Conservation (phyloP, 2,113 vertebrate genomes). For the Grus americana region DNA sequence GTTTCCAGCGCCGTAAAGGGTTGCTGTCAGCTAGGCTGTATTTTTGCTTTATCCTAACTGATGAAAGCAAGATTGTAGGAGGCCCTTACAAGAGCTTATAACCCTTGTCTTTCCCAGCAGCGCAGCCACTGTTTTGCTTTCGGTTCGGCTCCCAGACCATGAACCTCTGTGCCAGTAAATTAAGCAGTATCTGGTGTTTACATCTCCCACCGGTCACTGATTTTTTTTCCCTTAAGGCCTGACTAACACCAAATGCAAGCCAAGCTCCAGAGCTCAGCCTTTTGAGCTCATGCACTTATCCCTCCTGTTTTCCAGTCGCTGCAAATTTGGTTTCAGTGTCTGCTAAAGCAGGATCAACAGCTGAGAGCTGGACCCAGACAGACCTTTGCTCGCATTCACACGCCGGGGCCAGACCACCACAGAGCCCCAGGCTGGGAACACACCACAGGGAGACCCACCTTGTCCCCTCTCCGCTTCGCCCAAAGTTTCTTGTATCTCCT, state of each 20-base stretch:
- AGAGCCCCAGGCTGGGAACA: not conserved
- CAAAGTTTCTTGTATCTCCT: not conserved
- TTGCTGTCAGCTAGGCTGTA: constrained; percentile 11
- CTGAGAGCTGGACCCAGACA: not conserved
- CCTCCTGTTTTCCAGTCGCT: not conserved
- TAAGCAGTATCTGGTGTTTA: not conserved
- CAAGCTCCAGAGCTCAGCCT: not conserved
- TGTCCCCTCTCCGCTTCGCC: fast-evolving
- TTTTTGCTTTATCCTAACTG: not conserved
- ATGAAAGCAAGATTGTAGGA: constrained; percentile 13
- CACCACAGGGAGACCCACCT: fast-evolving
- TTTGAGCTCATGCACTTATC: not conserved
- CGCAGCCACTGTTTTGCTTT: not conserved
- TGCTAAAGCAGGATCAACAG: not conserved
- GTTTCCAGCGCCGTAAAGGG: not conserved
- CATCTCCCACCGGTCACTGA: not conserved
- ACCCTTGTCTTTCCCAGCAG: not conserved
- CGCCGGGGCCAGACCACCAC: fast-evolving
- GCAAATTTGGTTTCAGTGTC: not conserved
- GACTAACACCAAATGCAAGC: not conserved
- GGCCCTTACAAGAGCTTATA: not conserved
- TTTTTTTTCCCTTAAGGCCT: not conserved
- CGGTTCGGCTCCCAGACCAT: not conserved
- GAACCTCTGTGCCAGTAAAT: not conserved
- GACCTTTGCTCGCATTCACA: not conserved